Evolutionary conservation across 37 sponge, comb jelly and placozoan genomes (phyloP), one percentile per base, ranked within the genome.

Genomic region (Cliona cf. orientalis): DNA sequence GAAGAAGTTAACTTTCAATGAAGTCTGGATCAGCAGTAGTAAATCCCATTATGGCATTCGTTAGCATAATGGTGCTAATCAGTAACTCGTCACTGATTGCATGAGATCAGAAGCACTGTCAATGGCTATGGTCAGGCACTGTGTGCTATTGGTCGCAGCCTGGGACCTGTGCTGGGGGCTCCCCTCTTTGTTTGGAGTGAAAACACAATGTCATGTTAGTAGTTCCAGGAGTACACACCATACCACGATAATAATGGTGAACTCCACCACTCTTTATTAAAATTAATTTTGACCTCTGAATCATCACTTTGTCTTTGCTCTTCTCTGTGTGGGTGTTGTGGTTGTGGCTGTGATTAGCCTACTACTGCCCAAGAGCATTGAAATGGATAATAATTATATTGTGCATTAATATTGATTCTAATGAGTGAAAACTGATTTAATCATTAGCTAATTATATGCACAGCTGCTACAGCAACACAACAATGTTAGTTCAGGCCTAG

Each of bases 231-330:
- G n/a, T n/a, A n/a, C n/a, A n/a, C n/a, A n/a, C n/a, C n/a, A n/a
- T n/a, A n/a, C n/a, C n/a, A n/a, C n/a, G n/a, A n/a, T n/a, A n/a
- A n/a, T n/a, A n/a, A n/a, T n/a, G n/a, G n/a, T n/a, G n/a, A n/a
- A n/a, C n/a, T n/a, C n/a, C n/a, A n/a, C n/a, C n/a, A n/a, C n/a
- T n/a, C n/a, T n/a, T n/a, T n/a, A n/a, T n/a, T n/a, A n/a, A n/a
- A n/a, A n/a, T n/a, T n/a, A n/a, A n/a, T n/a, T n/a, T n/a, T 95
- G 88, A 86, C 96, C 96, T 1, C 40, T 95, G 29, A 92, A 95
- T 64, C 83, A 83, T 58, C 92, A 95, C 69, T 89, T 95, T 29
- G 58, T 81, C 61, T 95, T 92, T 75, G 72, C 76, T 38, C 12
- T 89, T 0, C 14, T 78, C 42, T 75, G 74, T 31, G 42, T 79